Evolutionary conservation across 2,797 vertebrate genomes (phyloP), one percentile per base, ranked within the genome.

Genomic region (Manis crassicaudata): DNA sequence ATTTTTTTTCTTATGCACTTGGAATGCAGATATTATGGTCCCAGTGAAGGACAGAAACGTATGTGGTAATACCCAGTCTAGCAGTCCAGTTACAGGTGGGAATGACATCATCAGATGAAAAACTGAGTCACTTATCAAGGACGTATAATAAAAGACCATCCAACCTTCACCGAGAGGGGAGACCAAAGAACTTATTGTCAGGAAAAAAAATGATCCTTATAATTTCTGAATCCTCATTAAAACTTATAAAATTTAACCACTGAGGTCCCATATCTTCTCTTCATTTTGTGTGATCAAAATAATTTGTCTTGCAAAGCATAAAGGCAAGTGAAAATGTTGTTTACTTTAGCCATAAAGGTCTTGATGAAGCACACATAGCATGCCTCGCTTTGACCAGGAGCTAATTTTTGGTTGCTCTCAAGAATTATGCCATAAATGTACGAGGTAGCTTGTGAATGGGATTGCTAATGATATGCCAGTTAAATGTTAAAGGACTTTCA

Each of bases 391-490:
- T 79, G 35, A 92, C 37, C 23, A 73, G 25, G 9, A 40, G 29
- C n/a, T 81, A 70, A 79, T 79, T 87, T n/a, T 87, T 65, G 2
- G 21, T 1, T 27, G 21, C 6, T 72, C 35, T 79, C 37, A 23
- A 80, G n/a, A 92, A 84, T 70, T 82, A 70, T 43, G 40, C 16
- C 67, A 96, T 67, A 89, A 86, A 82, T 77, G 82, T 63, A 50
- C 76, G 8, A 67, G 58, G 9, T 81, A 40, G 16, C 46, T 92
- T 72, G 54, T 72, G 35, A 76, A 70, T 81, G 46, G 5, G 40
- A 37, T 68, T 54, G 21, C 17, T 63, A 80, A 62, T 79, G n/a
- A n/a, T 40, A n/a, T 17, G 8, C 62, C n/a, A 87, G 16, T 65
- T 62, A 84, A 88, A 73, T 10, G 68, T 60, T 80, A 85, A 81